Evolutionary conservation across 2,888 invertebrate species (phyloP).

Genomic region (Caenorhabditis sulstoni): DNA sequence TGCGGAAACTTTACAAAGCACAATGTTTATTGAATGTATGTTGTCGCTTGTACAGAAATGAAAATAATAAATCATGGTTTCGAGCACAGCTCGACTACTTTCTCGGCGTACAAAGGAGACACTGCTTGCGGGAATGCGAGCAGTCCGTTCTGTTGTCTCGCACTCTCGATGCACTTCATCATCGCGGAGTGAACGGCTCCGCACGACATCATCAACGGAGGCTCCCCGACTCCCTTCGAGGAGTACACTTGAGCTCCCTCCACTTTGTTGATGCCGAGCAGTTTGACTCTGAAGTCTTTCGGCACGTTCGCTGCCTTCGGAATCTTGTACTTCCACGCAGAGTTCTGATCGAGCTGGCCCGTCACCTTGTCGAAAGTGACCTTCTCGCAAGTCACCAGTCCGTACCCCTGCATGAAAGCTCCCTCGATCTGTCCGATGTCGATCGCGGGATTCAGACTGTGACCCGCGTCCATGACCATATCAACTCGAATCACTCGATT

Average conservation of each 20-base stretch:
- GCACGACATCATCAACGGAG: conserved; percentile 83
- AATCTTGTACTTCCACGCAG: conserved; percentile 93
- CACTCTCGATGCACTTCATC: conserved; percentile 48
- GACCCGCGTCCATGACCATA: conserved; percentile 96
- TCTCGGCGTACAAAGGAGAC: conserved; percentile 45
- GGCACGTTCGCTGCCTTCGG: conserved; percentile 94
- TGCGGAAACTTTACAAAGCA: no score
- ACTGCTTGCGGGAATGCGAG: conserved; percentile 40
- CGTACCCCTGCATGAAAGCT: conserved; percentile 90
- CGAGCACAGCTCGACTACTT: conserved; percentile 39
- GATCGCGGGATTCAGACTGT: conserved; percentile 94
- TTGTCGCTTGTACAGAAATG: no score
- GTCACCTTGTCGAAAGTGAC: conserved; percentile 81
- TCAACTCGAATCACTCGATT: conserved; percentile 90
- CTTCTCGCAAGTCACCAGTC: conserved; percentile 92
- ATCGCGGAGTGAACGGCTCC: conserved; percentile 91
- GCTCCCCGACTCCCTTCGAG: conserved; percentile 85
- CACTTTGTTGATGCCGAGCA: conserved; percentile 90
- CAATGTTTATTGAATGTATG: no score
- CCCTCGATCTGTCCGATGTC: conserved; percentile 98
- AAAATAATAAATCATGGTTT: neutral
- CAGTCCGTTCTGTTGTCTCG: conserved; percentile 40
- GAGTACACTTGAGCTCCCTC: conserved; percentile 90
- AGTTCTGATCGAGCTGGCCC: conserved; percentile 86
- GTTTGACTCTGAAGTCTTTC: conserved; percentile 90